These are phyloP conservation scores for Micromesistius poutassou DNA, from an alignment of 2,797 vertebrate species.

Conservation along the genomic window DNA sequence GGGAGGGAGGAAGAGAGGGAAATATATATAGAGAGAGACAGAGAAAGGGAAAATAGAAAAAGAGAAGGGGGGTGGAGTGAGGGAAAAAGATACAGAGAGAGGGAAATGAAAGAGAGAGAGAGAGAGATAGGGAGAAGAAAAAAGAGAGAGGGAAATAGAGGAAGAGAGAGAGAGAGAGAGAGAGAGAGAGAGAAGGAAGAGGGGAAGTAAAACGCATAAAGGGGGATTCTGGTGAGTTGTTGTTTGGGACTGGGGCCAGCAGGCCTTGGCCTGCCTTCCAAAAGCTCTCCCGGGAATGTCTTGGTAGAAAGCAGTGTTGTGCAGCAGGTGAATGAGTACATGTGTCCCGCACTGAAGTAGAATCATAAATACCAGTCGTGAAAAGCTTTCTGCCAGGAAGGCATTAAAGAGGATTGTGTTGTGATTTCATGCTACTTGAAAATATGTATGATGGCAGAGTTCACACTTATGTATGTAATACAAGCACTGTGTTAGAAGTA, in stretches of 20 bases:
- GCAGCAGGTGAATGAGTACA: not conserved
- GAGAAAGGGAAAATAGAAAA: no score
- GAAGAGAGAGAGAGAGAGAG: no score
- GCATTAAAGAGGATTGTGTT: not conserved
- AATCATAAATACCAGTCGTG: not conserved
- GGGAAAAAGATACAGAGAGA: no score
- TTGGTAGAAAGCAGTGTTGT: not conserved
- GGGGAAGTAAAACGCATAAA: not conserved
- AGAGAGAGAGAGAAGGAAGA: no score
- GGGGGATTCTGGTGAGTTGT: not conserved
- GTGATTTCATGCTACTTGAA: not conserved
- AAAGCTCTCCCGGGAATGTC: not conserved
- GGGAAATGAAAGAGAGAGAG: no score
- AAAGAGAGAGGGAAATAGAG: no score
- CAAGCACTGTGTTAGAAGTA: not conserved
- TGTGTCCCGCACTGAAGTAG: not conserved
- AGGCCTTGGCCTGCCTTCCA: not conserved
- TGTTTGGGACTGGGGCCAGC: not conserved
- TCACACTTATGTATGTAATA: not conserved
- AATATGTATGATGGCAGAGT: not conserved
- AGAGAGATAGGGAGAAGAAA: no score
- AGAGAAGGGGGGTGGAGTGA: no score
- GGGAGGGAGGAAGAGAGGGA: no score
- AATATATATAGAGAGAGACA: no score
- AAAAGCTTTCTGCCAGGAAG: not conserved